Percentiles rank a stretch among this genome's conserved stretches.
Evolutionary conservation across 2,797 vertebrate species (phyloP).

Genomic region (Urosaurus nigricauda): DNA sequence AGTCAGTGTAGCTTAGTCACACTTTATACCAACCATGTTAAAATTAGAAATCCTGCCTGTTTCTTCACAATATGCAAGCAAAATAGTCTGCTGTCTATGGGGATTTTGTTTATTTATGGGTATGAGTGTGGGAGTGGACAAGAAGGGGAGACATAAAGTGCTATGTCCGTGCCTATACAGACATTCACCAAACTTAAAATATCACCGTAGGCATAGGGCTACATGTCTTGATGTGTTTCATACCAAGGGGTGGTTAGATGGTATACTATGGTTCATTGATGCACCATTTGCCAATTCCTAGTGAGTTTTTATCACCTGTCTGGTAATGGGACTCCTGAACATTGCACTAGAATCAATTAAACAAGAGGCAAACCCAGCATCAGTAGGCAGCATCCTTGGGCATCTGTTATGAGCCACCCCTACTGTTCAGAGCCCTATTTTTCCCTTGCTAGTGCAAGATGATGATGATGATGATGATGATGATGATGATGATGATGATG

Average conservation of each 20-base stretch:
- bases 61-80: constrained; percentile 50
- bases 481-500: no score
- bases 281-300: neutral
- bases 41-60: constrained; percentile 46
- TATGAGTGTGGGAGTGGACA: constrained; percentile 27
- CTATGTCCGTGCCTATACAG: neutral
- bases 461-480: no score
- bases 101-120: constrained; percentile 40
- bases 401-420: neutral
- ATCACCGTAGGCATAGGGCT: neutral
- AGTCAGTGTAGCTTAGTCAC: neutral
- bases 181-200: neutral
- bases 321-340: no score
- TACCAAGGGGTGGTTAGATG: neutral
- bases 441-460: neutral
- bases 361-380: neutral
- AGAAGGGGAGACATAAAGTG: neutral
- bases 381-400: neutral
- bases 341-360: neutral
- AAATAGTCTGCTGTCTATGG: constrained; percentile 29
- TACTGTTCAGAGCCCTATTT: neutral
- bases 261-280: neutral
- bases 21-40: constrained; percentile 39
- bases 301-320: neutral
- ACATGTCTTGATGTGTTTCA: neutral